A percentile compares a stretch with the other conserved stretches of the same genome.
Evolutionary conservation across 1,140 invertebrate genomes (phyloP).

Genomic region (Drosophila repletoides): DNA sequence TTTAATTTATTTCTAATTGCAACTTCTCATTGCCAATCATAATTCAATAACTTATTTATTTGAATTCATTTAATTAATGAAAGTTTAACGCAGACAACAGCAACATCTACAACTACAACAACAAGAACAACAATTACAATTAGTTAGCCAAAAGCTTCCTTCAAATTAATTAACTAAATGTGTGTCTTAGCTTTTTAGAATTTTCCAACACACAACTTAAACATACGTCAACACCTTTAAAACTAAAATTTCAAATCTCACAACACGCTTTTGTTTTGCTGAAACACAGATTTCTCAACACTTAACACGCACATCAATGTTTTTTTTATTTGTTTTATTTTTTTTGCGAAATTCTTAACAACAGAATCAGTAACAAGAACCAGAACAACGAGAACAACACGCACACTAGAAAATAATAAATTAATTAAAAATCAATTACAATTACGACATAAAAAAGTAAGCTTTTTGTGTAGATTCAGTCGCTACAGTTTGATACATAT

Average conservation of each 20-base stretch:
- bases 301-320: background rate
- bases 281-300: slow-evolving; percentile 7
- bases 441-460: slow-evolving; percentile 26
- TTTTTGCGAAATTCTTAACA: background rate
- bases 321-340: too few relatives aligned
- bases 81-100: slow-evolving; percentile 27
- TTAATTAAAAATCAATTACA: background rate
- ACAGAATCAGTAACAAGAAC: slow-evolving; percentile 1
- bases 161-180: slow-evolving; percentile 70
- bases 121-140: slow-evolving; percentile 45
- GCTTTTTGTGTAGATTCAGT: slow-evolving; percentile 56
- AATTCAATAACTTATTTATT: slow-evolving; percentile 32
- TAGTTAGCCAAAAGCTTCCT: slow-evolving; percentile 71
- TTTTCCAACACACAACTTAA: slow-evolving; percentile 49
- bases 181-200: slow-evolving; percentile 73
- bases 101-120: slow-evolving; percentile 27
- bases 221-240: slow-evolving; percentile 6
- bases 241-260: slow-evolving; percentile 5
- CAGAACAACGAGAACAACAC: slow-evolving; percentile 12
- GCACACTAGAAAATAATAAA: slow-evolving; percentile 26
- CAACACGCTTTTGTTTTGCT: slow-evolving; percentile 6
- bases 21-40: too few relatives aligned
- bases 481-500: slow-evolving; percentile 34
- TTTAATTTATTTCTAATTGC: background rate
- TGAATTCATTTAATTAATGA: slow-evolving; percentile 28